phyloP scores from a whole-genome alignment of 2,888 invertebrate species.

The Hedya salicella region DNA sequence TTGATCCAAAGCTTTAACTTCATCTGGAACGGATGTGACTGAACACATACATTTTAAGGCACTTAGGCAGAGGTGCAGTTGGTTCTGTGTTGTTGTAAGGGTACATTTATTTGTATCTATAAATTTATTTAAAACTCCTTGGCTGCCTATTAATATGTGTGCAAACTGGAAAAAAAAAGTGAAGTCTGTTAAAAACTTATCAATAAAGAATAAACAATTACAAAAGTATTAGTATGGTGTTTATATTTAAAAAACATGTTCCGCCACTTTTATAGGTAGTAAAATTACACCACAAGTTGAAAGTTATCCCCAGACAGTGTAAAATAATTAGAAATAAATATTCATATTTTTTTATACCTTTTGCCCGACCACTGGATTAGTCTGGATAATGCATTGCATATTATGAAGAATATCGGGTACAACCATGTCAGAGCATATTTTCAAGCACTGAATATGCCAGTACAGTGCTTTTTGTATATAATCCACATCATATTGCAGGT shows the following conservation, averaged over 20 bases:
- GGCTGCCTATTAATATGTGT: slow-evolving; percentile 67
- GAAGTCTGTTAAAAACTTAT: too few species aligned
- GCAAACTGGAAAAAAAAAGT: slow-evolving; percentile 61
- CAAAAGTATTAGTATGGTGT: too few species aligned
- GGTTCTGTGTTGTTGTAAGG: slow-evolving; percentile 55
- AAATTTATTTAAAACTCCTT: slow-evolving; percentile 64
- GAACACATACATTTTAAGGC: slow-evolving; percentile 69
- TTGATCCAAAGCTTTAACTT: slow-evolving; percentile 52
- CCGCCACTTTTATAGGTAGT: too few species aligned
- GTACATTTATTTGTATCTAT: slow-evolving; percentile 58
- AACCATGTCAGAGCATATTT: slow-evolving; percentile 70
- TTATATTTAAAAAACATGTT: too few species aligned
- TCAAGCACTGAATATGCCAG: slow-evolving; percentile 78
- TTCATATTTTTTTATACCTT: slow-evolving; percentile 55
- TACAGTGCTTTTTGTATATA: slow-evolving; percentile 66
- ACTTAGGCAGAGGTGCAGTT: slow-evolving; percentile 65
- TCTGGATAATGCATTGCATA: slow-evolving; percentile 71
- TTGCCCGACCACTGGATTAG: slow-evolving; percentile 58
- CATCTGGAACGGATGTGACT: slow-evolving; percentile 61
- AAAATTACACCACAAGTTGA: too few species aligned
- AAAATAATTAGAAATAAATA: too few species aligned
- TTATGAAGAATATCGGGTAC: slow-evolving; percentile 76
- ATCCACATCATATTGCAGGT: slow-evolving; percentile 68
- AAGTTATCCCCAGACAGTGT: too few species aligned
- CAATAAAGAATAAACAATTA: too few species aligned